Base-by-base conservation (phyloP, 2,113 vertebrate genomes). In the Dendropsophus ebraccatus region DNA sequence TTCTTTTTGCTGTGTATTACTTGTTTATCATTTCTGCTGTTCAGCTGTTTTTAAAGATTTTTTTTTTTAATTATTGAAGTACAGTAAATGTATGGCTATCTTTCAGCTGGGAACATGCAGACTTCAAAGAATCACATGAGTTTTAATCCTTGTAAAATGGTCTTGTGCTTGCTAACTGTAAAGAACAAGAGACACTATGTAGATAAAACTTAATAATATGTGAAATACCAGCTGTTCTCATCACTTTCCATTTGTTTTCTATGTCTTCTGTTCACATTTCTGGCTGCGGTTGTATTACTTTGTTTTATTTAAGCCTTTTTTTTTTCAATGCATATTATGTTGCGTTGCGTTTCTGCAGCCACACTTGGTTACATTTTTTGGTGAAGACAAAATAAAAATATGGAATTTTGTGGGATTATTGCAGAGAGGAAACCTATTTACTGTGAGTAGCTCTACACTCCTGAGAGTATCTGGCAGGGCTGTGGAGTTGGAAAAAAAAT, bases 281-380 rank as follows among this genome's bases (percentile, higher is more conserved):
- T 52, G 45, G 47, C 73, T 76, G 67, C 67, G 0, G 32, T 37
- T 50, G 2, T 75, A 75, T 75, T 76, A 74, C 10, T 2, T 49
- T 74, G 47, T 72, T 41, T 73, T 41, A 77, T 77, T 77, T 77
- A 52, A 52, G 67, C 35, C 23, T 77, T 52, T 41, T 41, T 41
- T 54, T 10, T 77, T 54, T 35, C 41, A 4, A 52, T 77, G 74
- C 49, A 32, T 10, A 32, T 50, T 52, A 52, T 54, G 28, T 77
- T 52, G 47, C 14, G 9, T 77, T 77, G 25, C 54, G 32, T 49
- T 74, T 21, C n/a, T 74, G 21, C 72, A 32, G 21, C 47, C 47
- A 77, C 4, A 0, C 14, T 32, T 52, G 72, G 9, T 45, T 37
- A 37, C 6, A 37, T 5, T 45, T 10, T 75, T 47, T 50, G 73